Evolutionary conservation across 2,888 invertebrate genomes (phyloP).

Genomic region (Mimachlamys varia): DNA sequence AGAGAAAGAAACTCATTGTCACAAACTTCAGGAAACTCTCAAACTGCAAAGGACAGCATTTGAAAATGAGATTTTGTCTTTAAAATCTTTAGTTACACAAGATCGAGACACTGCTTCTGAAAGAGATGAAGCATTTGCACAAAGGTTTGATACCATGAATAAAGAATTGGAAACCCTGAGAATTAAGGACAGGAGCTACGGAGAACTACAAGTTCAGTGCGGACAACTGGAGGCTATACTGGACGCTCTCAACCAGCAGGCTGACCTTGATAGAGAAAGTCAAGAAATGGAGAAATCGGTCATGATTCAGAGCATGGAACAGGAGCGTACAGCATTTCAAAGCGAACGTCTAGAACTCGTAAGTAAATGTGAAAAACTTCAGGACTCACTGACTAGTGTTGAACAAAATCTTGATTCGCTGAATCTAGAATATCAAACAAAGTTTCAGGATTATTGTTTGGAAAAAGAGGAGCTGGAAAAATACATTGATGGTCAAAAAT

Average conservation of each 20-base stretch:
- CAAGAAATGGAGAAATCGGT: neutral
- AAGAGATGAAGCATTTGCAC: neutral
- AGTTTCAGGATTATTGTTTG: neutral
- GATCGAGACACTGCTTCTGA: neutral
- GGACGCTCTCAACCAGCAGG: constrained; percentile 48
- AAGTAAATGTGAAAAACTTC: constrained; percentile 9
- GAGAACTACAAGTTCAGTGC: neutral
- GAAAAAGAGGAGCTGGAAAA: neutral
- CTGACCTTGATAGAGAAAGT: constrained; percentile 34
- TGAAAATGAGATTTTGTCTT: constrained; percentile 35
- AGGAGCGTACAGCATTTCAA: neutral
- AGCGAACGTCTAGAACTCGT: neutral
- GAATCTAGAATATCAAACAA: constrained; percentile 1
- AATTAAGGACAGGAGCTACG: neutral
- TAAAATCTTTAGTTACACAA: neutral
- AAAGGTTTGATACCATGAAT: neutral
- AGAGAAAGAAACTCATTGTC: constrained; percentile 29
- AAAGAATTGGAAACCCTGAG: neutral
- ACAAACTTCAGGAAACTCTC: constrained; percentile 34
- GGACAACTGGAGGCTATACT: neutral
- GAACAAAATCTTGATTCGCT: constrained; percentile 1
- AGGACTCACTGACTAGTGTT: neutral
- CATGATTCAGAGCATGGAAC: neutral
- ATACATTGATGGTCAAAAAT: neutral
- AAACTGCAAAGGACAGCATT: constrained; percentile 36